phyloP scores from a whole-genome alignment of 2,888 invertebrate genomes.

The Biston stratarius region DNA sequence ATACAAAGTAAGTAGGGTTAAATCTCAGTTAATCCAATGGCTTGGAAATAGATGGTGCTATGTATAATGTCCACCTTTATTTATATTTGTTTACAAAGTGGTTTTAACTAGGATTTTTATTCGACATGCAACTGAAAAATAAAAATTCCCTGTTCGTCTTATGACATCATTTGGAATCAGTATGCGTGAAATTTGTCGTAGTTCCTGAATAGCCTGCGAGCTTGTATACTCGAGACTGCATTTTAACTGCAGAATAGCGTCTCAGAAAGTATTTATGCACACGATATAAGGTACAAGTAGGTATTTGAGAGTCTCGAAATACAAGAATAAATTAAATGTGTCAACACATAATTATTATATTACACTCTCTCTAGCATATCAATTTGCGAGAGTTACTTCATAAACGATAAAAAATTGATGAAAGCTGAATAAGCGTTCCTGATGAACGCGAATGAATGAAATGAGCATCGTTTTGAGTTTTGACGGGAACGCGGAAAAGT shows the following conservation, averaged over 20 bases:
- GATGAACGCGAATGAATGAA: too few species aligned
- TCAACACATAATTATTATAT: too few species aligned
- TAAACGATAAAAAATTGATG: too few species aligned
- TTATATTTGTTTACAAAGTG: constrained; percentile 54
- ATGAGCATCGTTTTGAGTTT: too few species aligned
- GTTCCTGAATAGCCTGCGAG: constrained; percentile 50
- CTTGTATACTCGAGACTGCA: constrained; percentile 49
- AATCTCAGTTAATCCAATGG: too few species aligned
- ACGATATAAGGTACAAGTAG: neutral
- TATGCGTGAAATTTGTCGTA: constrained; percentile 80
- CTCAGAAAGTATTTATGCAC: constrained; percentile 35
- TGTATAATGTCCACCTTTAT: too few species aligned
- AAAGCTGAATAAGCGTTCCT: too few species aligned
- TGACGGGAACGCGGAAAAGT: too few species aligned
- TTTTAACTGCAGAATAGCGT: constrained; percentile 54
- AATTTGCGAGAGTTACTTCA: too few species aligned
- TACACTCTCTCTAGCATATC: too few species aligned
- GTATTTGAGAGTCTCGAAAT: neutral
- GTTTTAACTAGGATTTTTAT: constrained; percentile 73
- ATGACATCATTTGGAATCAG: constrained; percentile 65
- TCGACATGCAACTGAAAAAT: constrained; percentile 47
- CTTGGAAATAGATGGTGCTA: too few species aligned
- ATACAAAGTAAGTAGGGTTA: too few species aligned
- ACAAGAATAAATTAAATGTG: neutral
- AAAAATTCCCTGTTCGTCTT: constrained; percentile 74